Conservation (phyloP, 2,113 vertebrate species). For the Eulemur rufifrons region DNA sequence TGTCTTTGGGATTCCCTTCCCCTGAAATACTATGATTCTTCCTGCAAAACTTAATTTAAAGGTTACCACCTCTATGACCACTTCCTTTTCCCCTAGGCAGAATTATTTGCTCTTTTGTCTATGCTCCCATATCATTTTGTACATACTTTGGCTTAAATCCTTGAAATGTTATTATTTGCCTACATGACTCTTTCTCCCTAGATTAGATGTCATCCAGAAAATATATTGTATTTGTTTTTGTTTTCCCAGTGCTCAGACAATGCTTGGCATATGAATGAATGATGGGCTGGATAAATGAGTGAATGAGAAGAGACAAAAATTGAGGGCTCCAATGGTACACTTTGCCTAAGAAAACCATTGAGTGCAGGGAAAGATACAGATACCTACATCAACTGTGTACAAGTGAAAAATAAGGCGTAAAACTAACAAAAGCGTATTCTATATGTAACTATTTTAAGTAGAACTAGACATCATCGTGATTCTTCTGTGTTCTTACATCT, state of each 20-base stretch:
- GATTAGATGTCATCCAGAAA: background rate
- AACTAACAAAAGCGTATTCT: background rate
- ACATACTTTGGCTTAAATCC: constrained; percentile 13
- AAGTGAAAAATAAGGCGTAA: background rate
- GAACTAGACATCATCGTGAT: background rate
- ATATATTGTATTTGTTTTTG: background rate
- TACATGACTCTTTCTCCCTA: constrained; percentile 3
- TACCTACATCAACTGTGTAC: background rate
- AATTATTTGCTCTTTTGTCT: constrained; percentile 36
- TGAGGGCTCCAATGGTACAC: background rate
- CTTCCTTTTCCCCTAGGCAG: background rate
- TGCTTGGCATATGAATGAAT: background rate
- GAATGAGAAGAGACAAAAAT: background rate
- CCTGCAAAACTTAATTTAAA: constrained; percentile 41
- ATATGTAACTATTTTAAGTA: background rate
- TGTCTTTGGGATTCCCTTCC: background rate
- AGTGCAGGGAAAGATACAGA: background rate
- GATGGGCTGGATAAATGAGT: background rate
- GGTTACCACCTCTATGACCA: background rate
- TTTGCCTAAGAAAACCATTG: background rate
- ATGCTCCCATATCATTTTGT: background rate
- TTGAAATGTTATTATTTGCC: constrained; percentile 1
- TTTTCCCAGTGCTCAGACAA: background rate
- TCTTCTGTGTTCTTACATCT: background rate
- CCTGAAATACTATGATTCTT: background rate